Base-by-base conservation (phyloP, 2,888 invertebrate genomes). In the Cheilosia urbana region DNA sequence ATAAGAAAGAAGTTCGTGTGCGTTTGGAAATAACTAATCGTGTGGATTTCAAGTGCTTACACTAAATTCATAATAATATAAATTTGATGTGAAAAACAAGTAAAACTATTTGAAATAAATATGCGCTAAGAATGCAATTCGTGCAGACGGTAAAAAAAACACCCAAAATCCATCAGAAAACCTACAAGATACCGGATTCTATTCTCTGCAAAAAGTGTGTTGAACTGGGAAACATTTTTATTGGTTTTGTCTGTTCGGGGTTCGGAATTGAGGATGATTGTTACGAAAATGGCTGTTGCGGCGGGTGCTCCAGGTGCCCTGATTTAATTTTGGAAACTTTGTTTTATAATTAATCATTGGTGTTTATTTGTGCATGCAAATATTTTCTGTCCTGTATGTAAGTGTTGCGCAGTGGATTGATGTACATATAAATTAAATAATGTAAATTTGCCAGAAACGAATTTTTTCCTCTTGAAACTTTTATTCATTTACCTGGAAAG, bases 291-390 rank as follows among this genome's bases (percentile, higher is more conserved):
- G 51, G 58, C 77, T 60, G 30, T 30, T 51, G 40, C 47, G 34
- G 51, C 49, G 58, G 40, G 49, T 60, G 47, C 65, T 66, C 71
- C 58, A 77, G 71, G 71, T 72, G 71, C 47, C 76, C 37, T 65
- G 24, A 58, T 55, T 66, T 60, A 71, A 27, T 58, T 72, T 77
- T 65, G 60, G 49, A 30, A 30, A 58, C 24, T 42, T 55, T 9
- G 4, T 17, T 19, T 15, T 53, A 19, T 27, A 27, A 6, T 63
- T 37, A 19, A 21, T 62, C 27, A 57, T 40, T 66, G 45, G n/a
- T 57, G 30, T 66, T 79, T 19, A 24, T 53, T 75, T 76, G 58
- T 71, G 71, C 60, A 66, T 65, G 71, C 58, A 73, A 40, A 69
- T 24, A 21, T 37, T 65, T 63, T 40, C 40, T 42, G 21, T 51